Evolutionary conservation across 2,888 invertebrate genomes (phyloP).

Genomic region (Neoscelio sp.): DNA sequence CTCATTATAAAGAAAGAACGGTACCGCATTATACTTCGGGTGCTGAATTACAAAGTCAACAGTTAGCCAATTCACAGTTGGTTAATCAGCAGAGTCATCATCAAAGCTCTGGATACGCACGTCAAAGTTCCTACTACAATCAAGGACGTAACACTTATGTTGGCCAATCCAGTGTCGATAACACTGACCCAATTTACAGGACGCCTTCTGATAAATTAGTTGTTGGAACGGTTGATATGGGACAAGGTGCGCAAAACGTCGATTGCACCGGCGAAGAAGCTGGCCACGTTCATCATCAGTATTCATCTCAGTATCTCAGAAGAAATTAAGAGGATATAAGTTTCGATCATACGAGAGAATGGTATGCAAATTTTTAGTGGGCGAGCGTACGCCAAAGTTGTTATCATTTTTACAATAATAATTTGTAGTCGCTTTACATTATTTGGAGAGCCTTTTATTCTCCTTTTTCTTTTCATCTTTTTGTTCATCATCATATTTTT

Average conservation of each 20-base stretch:
- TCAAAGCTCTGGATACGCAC: slow-evolving; percentile 19
- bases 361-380: too few species aligned
- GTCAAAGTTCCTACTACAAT: slow-evolving; percentile 26
- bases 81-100: slow-evolving; percentile 1
- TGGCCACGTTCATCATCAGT: slow-evolving; percentile 26
- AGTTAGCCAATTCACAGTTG: slow-evolving; percentile 12
- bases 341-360: too few species aligned
- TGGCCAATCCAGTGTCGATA: slow-evolving; percentile 7
- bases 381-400: too few species aligned
- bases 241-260: slow-evolving; percentile 4
- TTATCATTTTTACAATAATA: too few species aligned
- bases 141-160: slow-evolving; percentile 43
- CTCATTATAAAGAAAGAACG: slow-evolving; percentile 41
- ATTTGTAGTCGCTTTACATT: too few species aligned
- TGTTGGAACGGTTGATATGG: slow-evolving; percentile 27
- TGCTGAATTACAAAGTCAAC: slow-evolving; percentile 8
- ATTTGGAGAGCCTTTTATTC: too few species aligned
- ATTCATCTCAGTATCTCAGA: slow-evolving; percentile 44
- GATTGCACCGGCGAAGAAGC: slow-evolving; percentile 45
- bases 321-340: slow-evolving; percentile 1
- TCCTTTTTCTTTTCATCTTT: too few species aligned
- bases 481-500: too few species aligned
- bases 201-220: slow-evolving; percentile 40
- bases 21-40: slow-evolving; percentile 26
- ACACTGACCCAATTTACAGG: slow-evolving; percentile 7